Base-by-base conservation (phyloP, 2,797 vertebrate species). In the Fistularia tabacaria region DNA sequence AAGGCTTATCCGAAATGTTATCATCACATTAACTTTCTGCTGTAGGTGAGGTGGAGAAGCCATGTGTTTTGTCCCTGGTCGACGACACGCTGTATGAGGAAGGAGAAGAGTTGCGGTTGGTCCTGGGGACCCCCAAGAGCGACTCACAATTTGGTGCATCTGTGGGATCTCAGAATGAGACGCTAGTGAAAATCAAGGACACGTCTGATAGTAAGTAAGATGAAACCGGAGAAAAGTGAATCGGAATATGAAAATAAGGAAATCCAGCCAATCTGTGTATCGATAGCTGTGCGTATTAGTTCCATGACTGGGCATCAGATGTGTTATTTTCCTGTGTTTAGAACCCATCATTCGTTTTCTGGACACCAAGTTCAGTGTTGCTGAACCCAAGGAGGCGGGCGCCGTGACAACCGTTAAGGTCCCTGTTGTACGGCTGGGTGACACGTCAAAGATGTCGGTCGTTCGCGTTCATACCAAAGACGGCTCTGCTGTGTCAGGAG, bases 381-480 rank as follows among this genome's bases (percentile, higher is more conserved):
- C 83, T 39, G 96, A 98, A 71, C 96, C 96, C 0, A 93, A 91
- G 57, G 92, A 93, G 61, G 49, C 81, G 1, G 92, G 91, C 8
- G 70, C 91, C 51, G 81, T 92, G n/a, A 85, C 84, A 3, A 54
- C 88, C n/a, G 84, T 95, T 71, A 91, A 78, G 85, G 91, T 98
- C 62, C 93, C 93, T 3, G 92, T 98, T 64, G 77, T 92, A 51
- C 92, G 96, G 66, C 76, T 92, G 64, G 96, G 96, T 51, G 96
- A 98, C 70, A 83, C 88, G 41, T 96, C 96, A 0, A 94, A 92
- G 80, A 88, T 96, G 79, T 98, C 95, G 1, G 47, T 95, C 3
- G 94, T 98, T 12, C 90, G 95, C 14, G 93, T 97, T 63, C 96
- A 98, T 85, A 98, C 96, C 73, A 97, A 95, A 77, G 96, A 98